phyloP scores from a whole-genome alignment of 23 tunicate genomes.

The Phallusia fumigata region DNA sequence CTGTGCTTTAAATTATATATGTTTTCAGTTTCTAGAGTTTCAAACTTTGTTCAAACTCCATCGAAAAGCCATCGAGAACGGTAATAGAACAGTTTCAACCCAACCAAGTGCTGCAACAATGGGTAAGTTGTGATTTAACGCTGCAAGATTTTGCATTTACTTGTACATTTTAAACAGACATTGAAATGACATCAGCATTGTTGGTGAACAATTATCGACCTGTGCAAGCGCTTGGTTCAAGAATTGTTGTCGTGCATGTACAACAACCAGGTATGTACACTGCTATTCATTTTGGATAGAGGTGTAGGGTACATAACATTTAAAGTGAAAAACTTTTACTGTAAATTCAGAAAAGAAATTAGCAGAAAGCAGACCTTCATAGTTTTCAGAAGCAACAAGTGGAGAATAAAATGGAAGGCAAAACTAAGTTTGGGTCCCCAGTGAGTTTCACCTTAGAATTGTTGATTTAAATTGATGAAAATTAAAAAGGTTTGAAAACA shows the following conservation, averaged over 20 bases:
- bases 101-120: neutral
- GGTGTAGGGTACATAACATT: neutral
- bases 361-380: too few species aligned
- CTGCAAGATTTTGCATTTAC: neutral
- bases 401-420: too few species aligned
- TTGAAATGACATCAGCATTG: neutral
- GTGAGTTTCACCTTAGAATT: too few species aligned
- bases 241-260: constrained; percentile 16
- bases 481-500: too few species aligned
- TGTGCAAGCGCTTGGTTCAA: constrained; percentile 22
- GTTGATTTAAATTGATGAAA: too few species aligned
- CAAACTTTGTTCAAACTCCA: constrained; percentile 27
- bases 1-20: neutral
- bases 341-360: too few species aligned
- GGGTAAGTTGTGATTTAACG: neutral
- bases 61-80: neutral
- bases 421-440: too few species aligned
- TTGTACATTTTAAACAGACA: neutral
- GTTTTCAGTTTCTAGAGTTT: constrained; percentile 34
- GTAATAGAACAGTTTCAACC: constrained; percentile 11
- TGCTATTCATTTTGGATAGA: neutral
- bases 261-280: neutral
- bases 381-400: too few species aligned
- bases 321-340: too few species aligned
- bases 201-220: constrained; percentile 57